These are phyloP conservation scores for Eciton burchellii DNA, from an alignment of 1,140 invertebrate species.

Conservation along the genomic window DNA sequence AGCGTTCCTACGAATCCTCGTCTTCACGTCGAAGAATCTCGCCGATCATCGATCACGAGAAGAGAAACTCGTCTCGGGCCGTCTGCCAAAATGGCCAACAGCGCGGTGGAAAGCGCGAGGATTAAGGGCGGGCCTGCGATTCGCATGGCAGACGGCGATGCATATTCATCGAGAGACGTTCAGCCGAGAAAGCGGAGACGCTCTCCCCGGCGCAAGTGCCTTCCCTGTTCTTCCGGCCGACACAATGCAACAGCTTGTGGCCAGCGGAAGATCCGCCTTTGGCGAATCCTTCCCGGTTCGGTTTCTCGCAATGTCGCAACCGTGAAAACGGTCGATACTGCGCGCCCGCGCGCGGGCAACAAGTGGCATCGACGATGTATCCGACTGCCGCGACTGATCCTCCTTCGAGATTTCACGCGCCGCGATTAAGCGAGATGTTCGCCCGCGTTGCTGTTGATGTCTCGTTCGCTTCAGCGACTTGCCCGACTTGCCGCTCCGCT, in stretches of 20 bases:
- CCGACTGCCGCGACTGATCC: constrained; percentile 6
- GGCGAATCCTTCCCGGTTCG: neutral
- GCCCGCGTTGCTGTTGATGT: neutral
- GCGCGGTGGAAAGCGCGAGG: constrained; percentile 8
- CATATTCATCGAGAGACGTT: constrained; percentile 24
- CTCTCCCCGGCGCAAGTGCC: neutral
- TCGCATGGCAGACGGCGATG: neutral
- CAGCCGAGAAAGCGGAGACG: neutral
- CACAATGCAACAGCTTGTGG: constrained; percentile 21
- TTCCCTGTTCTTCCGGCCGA: constrained; percentile 7
- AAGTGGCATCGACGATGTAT: constrained; percentile 52
- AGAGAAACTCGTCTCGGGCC: neutral
- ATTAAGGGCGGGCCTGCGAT: constrained; percentile 50
- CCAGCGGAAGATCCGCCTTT: constrained; percentile 17
- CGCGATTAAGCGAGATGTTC: constrained; percentile 36
- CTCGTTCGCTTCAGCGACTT: constrained; percentile 11
- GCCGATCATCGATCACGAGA: neutral
- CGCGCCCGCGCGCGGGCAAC: constrained; percentile 34
- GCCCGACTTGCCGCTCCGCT: neutral
- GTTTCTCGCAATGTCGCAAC: neutral
- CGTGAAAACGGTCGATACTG: constrained; percentile 38
- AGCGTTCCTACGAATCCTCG: neutral
- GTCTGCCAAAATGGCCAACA: constrained; percentile 47
- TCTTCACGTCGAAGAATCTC: neutral
- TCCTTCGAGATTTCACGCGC: constrained; percentile 27